Evolutionary conservation across 2,113 vertebrate species (phyloP), one percentile per base, ranked within the genome.

Genomic region (Melanotaenia duboulayi): DNA sequence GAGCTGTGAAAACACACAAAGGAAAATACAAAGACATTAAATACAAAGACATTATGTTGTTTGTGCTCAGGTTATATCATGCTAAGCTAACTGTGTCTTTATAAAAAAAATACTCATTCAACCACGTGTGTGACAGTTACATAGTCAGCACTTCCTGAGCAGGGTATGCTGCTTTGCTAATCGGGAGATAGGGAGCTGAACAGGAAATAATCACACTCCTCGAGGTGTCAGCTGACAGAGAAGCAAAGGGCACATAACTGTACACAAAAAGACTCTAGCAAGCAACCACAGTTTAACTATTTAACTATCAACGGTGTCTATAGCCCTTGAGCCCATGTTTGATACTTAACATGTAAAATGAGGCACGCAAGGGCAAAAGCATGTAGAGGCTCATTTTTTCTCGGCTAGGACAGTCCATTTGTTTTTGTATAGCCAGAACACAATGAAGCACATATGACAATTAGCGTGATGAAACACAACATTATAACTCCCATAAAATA

Each of bases 1-100:
- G 83, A 99, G 97, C 98, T 99, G 91, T 63, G 58, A 93, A 93
- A 70, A 75, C 11, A 75, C 3, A 68, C 8, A 61, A 20, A 32
- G 16, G 2, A 1, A 19, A 54, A 62, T 11, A 52, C n/a, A 44
- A 25, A 61, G 4, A 56, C 32, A 19, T 9, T n/a, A 63, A 54
- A 62, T 11, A 52, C n/a, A 44, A 25, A 61, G 4, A 56, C 32
- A 19, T 9, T n/a, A 63, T 28, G 40, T 42, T 14, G 1, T 14
- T 42, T 42, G 40, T 16, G n/a, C n/a, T n/a, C 28, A 28, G 28
- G 28, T 28, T 28, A 28, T 28, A 28, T 3, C 3, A 28, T 28
- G 28, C 28, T 28, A n/a, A n/a, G 28, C 28, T 28, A 28, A 28
- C 28, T 28, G 6, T 28, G 28, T 28, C 3, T 28, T 20, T 56